A percentile compares a stretch with the other conserved stretches of the same genome.
Conservation (phyloP, 1,140 invertebrate genomes). For the Coenobita brevimanus region DNA sequence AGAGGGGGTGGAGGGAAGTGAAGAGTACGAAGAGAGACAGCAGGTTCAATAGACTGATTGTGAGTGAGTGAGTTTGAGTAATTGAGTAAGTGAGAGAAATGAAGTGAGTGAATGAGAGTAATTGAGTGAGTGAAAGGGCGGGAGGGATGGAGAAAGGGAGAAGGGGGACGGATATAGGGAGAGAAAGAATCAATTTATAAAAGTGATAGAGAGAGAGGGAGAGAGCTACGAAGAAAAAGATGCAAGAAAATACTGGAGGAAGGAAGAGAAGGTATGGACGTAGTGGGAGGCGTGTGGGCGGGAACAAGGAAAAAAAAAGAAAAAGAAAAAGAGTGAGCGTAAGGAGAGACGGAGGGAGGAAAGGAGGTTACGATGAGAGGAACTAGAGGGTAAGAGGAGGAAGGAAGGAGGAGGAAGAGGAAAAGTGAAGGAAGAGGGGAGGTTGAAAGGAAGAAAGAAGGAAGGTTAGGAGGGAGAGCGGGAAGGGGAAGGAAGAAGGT, state of each 20-base stretch:
- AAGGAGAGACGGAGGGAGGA: not conserved
- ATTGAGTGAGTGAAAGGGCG: too few species aligned
- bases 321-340: too few species aligned
- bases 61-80: too few species aligned
- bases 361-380: not conserved
- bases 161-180: too few species aligned
- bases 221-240: constrained; percentile 1
- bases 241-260: not conserved
- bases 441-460: not conserved
- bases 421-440: not conserved
- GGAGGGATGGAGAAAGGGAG: too few species aligned
- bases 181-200: not conserved
- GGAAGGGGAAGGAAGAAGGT: not conserved
- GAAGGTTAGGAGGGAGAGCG: not conserved
- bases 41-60: too few species aligned
- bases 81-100: too few species aligned
- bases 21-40: too few species aligned
- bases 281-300: not conserved
- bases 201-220: constrained; percentile 2
- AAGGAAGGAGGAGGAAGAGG: not conserved
- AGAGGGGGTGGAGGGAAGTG: too few species aligned
- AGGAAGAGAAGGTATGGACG: not conserved
- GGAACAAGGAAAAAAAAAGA: not conserved
- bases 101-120: too few species aligned
- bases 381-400: not conserved